Conservation (phyloP, 2,797 vertebrate species). For the Phrynocephalus guinanensis region DNA sequence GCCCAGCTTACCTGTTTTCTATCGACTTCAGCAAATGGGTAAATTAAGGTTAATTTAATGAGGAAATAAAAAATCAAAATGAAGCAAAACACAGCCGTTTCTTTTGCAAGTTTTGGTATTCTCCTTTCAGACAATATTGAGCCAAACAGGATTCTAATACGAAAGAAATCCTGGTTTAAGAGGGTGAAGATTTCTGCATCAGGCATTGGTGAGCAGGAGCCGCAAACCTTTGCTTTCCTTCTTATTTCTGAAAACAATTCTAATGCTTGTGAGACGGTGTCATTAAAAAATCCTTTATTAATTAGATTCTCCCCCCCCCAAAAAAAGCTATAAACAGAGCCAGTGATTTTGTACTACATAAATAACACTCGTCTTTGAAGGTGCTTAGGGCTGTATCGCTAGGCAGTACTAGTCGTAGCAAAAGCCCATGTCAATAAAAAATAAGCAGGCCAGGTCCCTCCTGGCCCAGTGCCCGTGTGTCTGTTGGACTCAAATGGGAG, state of each 20-base stretch:
- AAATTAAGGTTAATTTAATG: no score
- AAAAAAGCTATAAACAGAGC: slow-evolving; percentile 63
- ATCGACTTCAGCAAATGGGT: no score
- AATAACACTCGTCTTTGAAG: background rate
- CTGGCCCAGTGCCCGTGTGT: background rate
- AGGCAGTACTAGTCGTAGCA: slow-evolving; percentile 57
- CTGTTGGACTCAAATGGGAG: background rate
- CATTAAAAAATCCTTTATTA: slow-evolving; percentile 63
- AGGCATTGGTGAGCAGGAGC: background rate
- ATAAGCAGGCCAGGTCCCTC: background rate
- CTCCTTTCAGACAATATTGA: no score
- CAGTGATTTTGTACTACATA: slow-evolving; percentile 42
- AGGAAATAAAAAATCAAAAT: no score
- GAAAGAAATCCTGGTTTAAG: no score
- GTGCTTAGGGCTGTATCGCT: background rate
- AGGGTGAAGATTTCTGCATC: no score
- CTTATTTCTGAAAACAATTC: no score
- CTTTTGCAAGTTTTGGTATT: no score
- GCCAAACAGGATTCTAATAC: no score
- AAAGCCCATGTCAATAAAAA: fast-evolving
- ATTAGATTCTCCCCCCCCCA: slow-evolving; percentile 4
- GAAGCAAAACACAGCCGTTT: no score
- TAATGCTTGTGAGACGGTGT: background rate
- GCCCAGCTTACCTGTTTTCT: no score
- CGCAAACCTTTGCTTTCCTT: no score